Evolutionary conservation across 2,113 vertebrate species (phyloP).

Genomic region (Gallinago paraguaiae): DNA sequence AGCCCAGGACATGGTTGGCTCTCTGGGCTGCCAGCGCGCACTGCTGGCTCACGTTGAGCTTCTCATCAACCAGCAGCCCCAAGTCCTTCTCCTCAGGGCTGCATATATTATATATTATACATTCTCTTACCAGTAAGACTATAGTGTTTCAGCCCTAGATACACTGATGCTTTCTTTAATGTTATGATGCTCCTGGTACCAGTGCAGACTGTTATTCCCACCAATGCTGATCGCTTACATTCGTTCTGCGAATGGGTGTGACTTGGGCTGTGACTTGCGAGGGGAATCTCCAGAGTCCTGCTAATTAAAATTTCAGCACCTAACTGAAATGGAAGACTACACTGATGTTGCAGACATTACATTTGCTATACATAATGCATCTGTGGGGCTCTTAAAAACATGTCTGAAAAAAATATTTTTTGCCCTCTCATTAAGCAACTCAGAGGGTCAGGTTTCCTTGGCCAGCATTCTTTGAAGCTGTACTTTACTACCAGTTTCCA

Average conservation of each 20-base stretch:
- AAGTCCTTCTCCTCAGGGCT: too few relatives aligned
- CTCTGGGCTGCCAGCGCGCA: too few relatives aligned
- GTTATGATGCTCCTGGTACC: neutral
- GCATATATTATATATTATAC: neutral
- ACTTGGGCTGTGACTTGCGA: neutral
- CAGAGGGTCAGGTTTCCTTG: neutral
- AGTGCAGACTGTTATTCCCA: neutral
- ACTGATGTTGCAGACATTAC: neutral
- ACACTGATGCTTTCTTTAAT: neutral
- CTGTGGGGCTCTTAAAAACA: neutral
- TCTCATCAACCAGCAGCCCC: too few relatives aligned
- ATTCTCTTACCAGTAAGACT: neutral
- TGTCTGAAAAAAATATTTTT: neutral
- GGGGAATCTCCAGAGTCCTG: neutral
- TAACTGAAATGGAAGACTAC: neutral
- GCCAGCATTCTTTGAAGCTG: neutral
- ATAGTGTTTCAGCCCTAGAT: neutral
- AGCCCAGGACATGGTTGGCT: too few relatives aligned
- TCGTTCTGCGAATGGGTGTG: accelerated
- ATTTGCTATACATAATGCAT: neutral
- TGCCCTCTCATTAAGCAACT: neutral
- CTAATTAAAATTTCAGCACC: neutral
- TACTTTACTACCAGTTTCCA: neutral
- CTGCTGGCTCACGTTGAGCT: too few relatives aligned
- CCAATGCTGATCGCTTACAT: neutral